A percentile compares a stretch with the other conserved stretches of the same genome.
phyloP scores from a whole-genome alignment of 2,113 vertebrate species.

The Gasterosteus nipponicus region DNA sequence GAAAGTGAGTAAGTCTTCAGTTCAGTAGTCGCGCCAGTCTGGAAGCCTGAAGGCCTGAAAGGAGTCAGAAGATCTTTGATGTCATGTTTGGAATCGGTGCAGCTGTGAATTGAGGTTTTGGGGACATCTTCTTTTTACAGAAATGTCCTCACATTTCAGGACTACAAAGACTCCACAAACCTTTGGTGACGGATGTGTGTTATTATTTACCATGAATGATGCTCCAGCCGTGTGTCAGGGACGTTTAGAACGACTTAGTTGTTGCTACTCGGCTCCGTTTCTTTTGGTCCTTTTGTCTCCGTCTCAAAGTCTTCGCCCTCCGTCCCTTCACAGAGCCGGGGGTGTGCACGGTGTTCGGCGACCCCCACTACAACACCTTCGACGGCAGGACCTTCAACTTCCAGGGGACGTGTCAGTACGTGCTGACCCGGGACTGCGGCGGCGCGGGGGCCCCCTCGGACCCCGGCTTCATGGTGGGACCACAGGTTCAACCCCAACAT shows the following conservation, averaged over 20 bases:
- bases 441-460: conserved; percentile 71
- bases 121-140: conserved; percentile 13
- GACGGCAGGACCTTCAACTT: conserved; percentile 99
- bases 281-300: neutral
- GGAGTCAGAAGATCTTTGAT: neutral
- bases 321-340: conserved; percentile 88
- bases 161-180: conserved; percentile 38
- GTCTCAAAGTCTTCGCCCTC: neutral
- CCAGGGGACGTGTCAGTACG: conserved; percentile 98
- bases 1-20: conserved; percentile 93
- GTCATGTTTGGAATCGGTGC: neutral
- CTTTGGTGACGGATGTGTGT: too few species aligned
- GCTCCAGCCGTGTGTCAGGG: too few species aligned
- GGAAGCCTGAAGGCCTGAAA: too few species aligned
- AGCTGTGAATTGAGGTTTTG: neutral
- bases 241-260: too few species aligned
- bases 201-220: too few species aligned
- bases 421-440: conserved; percentile 92
- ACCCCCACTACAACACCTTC: conserved; percentile 99
- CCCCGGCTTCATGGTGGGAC: conserved; percentile 87
- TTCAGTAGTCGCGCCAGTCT: too few species aligned
- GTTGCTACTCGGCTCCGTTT: neutral
- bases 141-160: conserved; percentile 38
- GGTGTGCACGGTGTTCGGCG: conserved; percentile 98
- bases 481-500: too few species aligned